Percentiles rank a stretch among this genome's conserved stretches.
phyloP scores from a whole-genome alignment of 2,797 vertebrate species.

The Clarias laeviceps region DNA sequence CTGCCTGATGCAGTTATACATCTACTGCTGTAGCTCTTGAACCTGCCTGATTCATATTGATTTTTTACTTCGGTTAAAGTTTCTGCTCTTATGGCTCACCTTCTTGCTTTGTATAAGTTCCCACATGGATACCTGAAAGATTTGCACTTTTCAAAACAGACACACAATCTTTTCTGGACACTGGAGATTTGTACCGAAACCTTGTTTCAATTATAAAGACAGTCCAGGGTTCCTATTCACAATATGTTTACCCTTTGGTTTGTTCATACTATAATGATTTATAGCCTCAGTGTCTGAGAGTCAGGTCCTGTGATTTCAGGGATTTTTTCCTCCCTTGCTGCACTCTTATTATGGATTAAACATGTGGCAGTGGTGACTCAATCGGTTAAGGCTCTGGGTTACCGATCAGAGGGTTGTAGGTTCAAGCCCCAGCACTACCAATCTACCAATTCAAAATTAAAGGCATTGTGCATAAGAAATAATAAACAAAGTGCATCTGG shows the following conservation, averaged over 20 bases:
- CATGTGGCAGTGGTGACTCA: not conserved
- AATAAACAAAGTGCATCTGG: not conserved
- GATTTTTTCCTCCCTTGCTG: not conserved
- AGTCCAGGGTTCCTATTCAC: not conserved
- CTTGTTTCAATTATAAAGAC: not conserved
- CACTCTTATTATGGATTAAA: not conserved
- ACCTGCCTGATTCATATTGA: not conserved
- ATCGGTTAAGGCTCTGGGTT: too few relatives aligned
- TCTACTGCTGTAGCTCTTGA: not conserved
- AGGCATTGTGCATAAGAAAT: not conserved
- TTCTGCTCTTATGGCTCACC: not conserved
- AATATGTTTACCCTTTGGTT: not conserved
- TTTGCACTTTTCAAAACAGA: not conserved
- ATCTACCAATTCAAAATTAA: not conserved
- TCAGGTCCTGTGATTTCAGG: not conserved
- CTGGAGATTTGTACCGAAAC: not conserved
- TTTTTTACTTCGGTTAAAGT: not conserved
- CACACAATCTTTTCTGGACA: not conserved
- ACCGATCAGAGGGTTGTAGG: too few relatives aligned
- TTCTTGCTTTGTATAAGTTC: not conserved
- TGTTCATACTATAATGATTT: not conserved
- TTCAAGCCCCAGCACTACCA: too few relatives aligned
- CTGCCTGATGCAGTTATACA: not conserved
- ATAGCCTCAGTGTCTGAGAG: not conserved
- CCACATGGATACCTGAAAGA: not conserved